Evolutionary conservation across 2,797 vertebrate genomes (phyloP).

Genomic region (Bovichtus variegatus): DNA sequence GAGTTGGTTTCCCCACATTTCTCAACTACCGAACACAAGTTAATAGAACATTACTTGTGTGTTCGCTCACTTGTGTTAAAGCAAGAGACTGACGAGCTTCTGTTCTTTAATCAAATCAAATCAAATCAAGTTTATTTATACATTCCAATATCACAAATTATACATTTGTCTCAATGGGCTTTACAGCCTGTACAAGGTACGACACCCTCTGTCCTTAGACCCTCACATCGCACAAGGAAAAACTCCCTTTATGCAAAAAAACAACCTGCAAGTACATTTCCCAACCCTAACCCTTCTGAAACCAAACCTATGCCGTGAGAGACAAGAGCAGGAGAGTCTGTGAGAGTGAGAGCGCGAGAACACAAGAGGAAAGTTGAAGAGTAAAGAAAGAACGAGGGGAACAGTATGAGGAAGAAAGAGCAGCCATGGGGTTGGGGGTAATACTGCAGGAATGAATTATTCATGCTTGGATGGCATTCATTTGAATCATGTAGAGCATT

Average conservation of each 20-base stretch:
- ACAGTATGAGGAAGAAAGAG: background rate
- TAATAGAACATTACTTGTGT: background rate
- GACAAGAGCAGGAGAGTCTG: background rate
- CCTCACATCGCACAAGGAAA: too few relatives aligned
- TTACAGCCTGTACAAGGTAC: too few relatives aligned
- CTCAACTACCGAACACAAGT: background rate
- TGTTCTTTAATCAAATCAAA: too few relatives aligned
- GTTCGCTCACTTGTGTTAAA: background rate
- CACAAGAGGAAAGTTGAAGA: background rate
- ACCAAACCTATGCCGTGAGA: background rate
- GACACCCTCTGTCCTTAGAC: too few relatives aligned
- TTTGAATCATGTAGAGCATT: constrained; percentile 55
- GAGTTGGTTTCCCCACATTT: background rate
- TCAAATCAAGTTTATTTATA: too few relatives aligned
- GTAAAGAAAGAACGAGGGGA: background rate
- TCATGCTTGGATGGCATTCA: constrained; percentile 40
- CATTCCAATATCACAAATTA: too few relatives aligned
- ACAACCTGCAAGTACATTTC: background rate
- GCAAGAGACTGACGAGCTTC: background rate
- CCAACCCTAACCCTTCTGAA: background rate
- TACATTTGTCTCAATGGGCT: too few relatives aligned
- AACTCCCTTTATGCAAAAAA: too few relatives aligned
- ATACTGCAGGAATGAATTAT: constrained; percentile 44
- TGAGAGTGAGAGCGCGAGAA: background rate
- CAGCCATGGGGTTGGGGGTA: constrained; percentile 10